Evolutionary conservation across 2,888 invertebrate species (phyloP), one percentile per base, ranked within the genome.

Genomic region (Cremastinae sp.): DNA sequence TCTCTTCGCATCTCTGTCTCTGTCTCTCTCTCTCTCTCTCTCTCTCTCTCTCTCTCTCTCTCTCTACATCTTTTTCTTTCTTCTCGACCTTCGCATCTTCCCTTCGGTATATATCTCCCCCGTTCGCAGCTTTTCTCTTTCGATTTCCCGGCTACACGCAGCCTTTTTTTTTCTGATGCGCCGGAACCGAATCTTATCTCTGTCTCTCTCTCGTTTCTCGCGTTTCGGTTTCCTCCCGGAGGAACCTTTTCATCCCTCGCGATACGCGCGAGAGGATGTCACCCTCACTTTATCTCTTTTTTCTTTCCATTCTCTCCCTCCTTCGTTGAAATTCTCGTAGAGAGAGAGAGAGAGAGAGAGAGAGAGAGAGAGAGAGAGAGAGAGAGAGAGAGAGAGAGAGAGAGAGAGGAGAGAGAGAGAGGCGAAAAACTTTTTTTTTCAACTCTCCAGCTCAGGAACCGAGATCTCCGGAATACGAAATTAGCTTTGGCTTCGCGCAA

Each of bases 391-490:
- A 28, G 5, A 28, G 5, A 3, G 5, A 28, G 28, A 2, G 28
- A 2, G 2, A 5, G 28, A 28, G 28, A 28, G 5, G n/a, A n/a
- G n/a, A n/a, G n/a, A n/a, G n/a, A n/a, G n/a, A n/a, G n/a, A n/a
- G 45, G 18, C 66, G n/a, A 49, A 35, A 61, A 49, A 68, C 66
- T 47, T 28, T 41, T 16, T 56, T 16, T 55, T 22, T 56, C 37
- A 53, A 53, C 53, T 28, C 51, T 12, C 55, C 20, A 28, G 28
- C 16, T n/a, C 28, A 41, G 41, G 28, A 62, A 55, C 41, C 56
- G 20, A 20, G 20, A 80, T 59, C 76, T 74, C 74, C 75, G 80
- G 81, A 81, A 84, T 82, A 79, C 80, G 59, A 81, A 85, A 85
- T 85, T 83, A 86, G 79, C 82, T 76, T 66, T 62, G 41, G 53